Evolutionary conservation across 1,140 invertebrate genomes (phyloP).

Genomic region (Battus philenor): DNA sequence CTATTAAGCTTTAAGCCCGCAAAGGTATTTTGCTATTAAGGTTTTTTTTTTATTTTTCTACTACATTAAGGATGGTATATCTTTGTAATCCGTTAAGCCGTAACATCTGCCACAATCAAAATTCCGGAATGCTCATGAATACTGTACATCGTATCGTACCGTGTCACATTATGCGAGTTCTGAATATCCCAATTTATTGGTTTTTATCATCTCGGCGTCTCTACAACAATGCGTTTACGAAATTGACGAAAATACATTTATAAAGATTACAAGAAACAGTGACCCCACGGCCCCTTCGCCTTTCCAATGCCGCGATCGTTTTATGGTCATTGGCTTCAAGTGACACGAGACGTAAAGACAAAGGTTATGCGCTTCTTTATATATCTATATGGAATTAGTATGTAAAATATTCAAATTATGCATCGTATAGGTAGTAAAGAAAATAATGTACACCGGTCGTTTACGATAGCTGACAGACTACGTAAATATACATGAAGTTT

Average conservation of each 20-base stretch:
- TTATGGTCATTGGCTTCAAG: slow-evolving; percentile 6
- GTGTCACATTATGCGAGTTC: background rate
- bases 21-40: no score
- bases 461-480: slow-evolving; percentile 1
- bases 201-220: background rate
- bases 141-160: no score
- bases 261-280: slow-evolving; percentile 10
- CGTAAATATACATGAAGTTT: background rate
- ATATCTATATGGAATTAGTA: slow-evolving; percentile 2
- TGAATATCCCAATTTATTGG: slow-evolving; percentile 3
- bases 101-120: no score
- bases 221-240: slow-evolving; percentile 1
- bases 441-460: background rate
- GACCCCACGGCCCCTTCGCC: background rate
- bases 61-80: no score
- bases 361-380: slow-evolving; percentile 3
- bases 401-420: slow-evolving; percentile 17
- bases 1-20: no score
- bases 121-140: no score
- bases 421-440: slow-evolving; percentile 9
- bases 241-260: slow-evolving; percentile 8
- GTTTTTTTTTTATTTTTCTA: no score
- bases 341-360: slow-evolving; percentile 9
- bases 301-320: slow-evolving; percentile 2
- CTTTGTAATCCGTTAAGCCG: no score